These are phyloP conservation scores for Fregetta grallaria DNA, from an alignment of 2,113 vertebrate genomes.

Conservation along the genomic window DNA sequence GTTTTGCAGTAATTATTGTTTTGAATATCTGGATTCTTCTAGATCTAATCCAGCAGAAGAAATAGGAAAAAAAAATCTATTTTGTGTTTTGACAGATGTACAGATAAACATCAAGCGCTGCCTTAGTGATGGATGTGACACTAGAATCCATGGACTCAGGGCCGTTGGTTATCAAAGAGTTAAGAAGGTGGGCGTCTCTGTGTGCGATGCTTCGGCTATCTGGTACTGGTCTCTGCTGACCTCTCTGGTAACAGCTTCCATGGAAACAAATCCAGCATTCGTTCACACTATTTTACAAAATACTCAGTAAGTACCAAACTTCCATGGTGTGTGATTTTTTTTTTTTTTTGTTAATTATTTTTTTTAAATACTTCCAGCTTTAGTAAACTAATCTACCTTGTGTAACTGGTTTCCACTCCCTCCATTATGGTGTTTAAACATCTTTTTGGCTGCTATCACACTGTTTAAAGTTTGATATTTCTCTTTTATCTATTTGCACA, in stretches of 20 bases:
- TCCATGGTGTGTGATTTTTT: not conserved
- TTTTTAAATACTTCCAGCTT: not conserved
- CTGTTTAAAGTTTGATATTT: not conserved
- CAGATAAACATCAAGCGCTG: slow-evolving; percentile 99
- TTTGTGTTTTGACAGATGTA: slow-evolving; percentile 80
- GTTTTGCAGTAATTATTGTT: not conserved
- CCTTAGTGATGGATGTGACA: slow-evolving; percentile 95
- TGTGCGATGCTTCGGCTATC: slow-evolving; percentile 95
- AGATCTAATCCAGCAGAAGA: not conserved
- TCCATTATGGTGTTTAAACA: not conserved
- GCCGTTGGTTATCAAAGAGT: slow-evolving; percentile 91
- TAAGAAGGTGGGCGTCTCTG: slow-evolving; percentile 89
- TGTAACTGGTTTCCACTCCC: not conserved
- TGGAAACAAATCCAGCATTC: slow-evolving; percentile 92
- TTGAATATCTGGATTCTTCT: not conserved
- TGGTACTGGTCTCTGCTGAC: slow-evolving; percentile 98
- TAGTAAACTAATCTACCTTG: not conserved
- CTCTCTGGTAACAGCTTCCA: slow-evolving; percentile 93
- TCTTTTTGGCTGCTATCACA: not conserved
- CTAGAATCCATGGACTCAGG: slow-evolving; percentile 92
- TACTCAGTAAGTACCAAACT: slow-evolving; percentile 85
- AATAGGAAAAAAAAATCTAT: not conserved
- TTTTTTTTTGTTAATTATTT: too few relatives aligned
- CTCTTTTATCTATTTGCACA: not conserved
- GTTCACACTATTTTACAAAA: slow-evolving; percentile 92